A percentile compares a stretch with the other conserved stretches of the same genome.
Evolutionary conservation across 1,140 invertebrate species (phyloP).

Genomic region (Coelopa frigida): DNA sequence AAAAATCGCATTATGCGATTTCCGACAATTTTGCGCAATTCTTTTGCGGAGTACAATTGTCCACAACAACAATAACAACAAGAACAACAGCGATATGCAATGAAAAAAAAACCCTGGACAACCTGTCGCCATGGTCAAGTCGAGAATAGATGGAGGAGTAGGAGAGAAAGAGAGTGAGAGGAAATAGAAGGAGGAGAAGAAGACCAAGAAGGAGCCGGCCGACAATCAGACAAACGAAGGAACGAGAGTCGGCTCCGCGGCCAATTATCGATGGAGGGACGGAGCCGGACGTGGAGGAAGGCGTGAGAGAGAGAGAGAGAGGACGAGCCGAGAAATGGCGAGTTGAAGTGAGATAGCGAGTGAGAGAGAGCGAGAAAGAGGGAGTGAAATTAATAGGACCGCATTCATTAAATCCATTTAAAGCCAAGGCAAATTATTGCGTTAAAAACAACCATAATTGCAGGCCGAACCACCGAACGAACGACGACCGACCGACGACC

Average conservation of each 20-base stretch:
- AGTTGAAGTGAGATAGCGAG: no score
- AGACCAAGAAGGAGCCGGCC: slow-evolving; percentile 8
- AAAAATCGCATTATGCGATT: slow-evolving; percentile 7
- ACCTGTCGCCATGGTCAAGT: slow-evolving; percentile 1
- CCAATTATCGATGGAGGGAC: no score
- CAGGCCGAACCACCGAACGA: slow-evolving; percentile 16
- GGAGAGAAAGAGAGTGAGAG: slow-evolving; percentile 15
- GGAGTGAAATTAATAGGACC: slow-evolving; percentile 40
- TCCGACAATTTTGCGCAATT: slow-evolving; percentile 10
- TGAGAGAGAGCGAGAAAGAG: slow-evolving; percentile 5
- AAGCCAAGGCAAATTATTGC: slow-evolving; percentile 43
- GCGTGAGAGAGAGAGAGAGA: no score
- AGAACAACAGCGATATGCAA: neutral
- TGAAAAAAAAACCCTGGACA: slow-evolving; percentile 4
- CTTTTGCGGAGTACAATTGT: neutral
- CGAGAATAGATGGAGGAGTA: no score
- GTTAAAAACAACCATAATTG: slow-evolving; percentile 32
- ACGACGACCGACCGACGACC: slow-evolving; percentile 3
- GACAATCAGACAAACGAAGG: no score
- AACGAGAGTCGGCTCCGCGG: no score
- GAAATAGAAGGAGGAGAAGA: slow-evolving; percentile 33
- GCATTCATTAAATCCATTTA: slow-evolving; percentile 45
- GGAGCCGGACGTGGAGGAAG: no score
- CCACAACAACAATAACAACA: neutral
- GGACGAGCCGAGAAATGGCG: no score